Evolutionary conservation across 2,797 vertebrate genomes (phyloP).

Genomic region (Sebastes iracundus): DNA sequence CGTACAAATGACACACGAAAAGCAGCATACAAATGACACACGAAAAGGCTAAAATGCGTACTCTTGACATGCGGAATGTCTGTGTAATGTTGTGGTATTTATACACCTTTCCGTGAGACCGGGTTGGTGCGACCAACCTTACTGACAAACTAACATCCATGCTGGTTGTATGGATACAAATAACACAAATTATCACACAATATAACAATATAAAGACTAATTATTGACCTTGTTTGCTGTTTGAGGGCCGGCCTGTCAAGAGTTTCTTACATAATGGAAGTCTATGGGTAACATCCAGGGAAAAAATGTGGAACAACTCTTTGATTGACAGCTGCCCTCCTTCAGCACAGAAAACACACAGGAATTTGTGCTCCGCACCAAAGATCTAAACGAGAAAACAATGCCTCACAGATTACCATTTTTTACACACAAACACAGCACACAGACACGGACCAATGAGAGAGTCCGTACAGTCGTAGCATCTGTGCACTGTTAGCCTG

Average conservation of each 20-base stretch:
- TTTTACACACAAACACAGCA: conserved; percentile 24
- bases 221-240: not conserved
- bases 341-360: conserved; percentile 8
- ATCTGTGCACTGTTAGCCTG: conserved; percentile 10
- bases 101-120: too few relatives aligned
- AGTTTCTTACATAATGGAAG: not conserved
- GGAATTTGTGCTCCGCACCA: conserved; percentile 15
- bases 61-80: too few relatives aligned
- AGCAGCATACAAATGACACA: too few relatives aligned
- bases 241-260: not conserved
- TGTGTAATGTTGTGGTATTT: too few relatives aligned
- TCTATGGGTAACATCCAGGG: not conserved
- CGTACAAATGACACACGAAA: too few relatives aligned
- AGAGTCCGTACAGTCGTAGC: not conserved
- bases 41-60: too few relatives aligned
- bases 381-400: conserved; percentile 24
- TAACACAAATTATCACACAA: not conserved
- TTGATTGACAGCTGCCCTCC: not conserved
- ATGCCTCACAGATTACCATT: not conserved
- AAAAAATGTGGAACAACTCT: not conserved
- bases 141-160: too few relatives aligned
- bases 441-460: conserved; percentile 22
- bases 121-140: too few relatives aligned
- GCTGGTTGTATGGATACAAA: not conserved
- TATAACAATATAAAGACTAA: not conserved